These are phyloP conservation scores for Plemyria rubiginata DNA, from an alignment of 2,888 invertebrate species.

Conservation along the genomic window DNA sequence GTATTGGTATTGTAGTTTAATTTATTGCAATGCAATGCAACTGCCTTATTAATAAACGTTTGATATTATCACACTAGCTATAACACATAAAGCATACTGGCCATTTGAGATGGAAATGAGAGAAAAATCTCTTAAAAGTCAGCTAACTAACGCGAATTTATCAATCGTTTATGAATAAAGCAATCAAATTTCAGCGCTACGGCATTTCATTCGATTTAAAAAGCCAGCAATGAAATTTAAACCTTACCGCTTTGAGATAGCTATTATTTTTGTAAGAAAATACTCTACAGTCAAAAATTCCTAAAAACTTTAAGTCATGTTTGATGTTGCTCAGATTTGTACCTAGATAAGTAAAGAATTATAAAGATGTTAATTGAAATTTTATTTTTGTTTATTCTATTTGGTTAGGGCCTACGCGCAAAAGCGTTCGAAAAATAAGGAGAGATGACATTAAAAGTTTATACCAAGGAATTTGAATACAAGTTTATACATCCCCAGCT, in stretches of 20 bases:
- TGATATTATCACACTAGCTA: neutral
- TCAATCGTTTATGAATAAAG: neutral
- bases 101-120: too few species aligned
- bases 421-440: too few species aligned
- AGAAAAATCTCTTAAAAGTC: neutral
- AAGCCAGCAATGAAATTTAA: neutral
- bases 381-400: slow-evolving; percentile 2
- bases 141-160: neutral
- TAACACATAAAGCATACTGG: neutral
- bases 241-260: slow-evolving; percentile 1
- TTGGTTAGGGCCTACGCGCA: too few species aligned
- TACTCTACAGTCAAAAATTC: slow-evolving; percentile 9
- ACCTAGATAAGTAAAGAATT: slow-evolving; percentile 18
- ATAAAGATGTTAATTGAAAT: slow-evolving; percentile 8
- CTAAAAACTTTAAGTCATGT: slow-evolving; percentile 7
- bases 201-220: neutral
- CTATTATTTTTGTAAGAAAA: slow-evolving; percentile 8
- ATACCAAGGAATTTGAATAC: too few species aligned
- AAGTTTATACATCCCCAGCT: too few species aligned
- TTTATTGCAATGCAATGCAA: slow-evolving; percentile 5
- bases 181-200: neutral
- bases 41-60: neutral
- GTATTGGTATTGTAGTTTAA: slow-evolving; percentile 1
- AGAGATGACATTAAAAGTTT: too few species aligned
- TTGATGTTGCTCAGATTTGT: slow-evolving; percentile 28